phyloP scores from a whole-genome alignment of 2,888 invertebrate genomes.

The Diadegma fenestrale region DNA sequence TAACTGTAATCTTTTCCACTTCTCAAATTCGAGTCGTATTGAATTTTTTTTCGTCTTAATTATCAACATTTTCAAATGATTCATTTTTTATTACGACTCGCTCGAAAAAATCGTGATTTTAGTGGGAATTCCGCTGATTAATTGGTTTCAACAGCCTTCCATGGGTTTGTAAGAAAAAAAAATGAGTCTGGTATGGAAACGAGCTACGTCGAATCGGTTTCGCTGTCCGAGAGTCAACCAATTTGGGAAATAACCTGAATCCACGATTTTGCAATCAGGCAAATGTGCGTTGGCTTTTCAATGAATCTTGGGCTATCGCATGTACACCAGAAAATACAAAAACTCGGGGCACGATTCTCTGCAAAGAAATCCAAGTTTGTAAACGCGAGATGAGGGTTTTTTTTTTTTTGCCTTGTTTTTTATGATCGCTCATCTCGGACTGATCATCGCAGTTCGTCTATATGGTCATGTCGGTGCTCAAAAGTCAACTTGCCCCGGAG shows the following conservation, averaged over 20 bases:
- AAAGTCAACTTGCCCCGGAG: neutral
- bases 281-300: slow-evolving; percentile 44
- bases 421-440: neutral
- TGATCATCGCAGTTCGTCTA: slow-evolving; percentile 23
- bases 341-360: neutral
- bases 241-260: slow-evolving; percentile 30
- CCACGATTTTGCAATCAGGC: slow-evolving; percentile 42
- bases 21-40: neutral
- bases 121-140: neutral
- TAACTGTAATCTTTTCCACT: neutral
- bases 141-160: neutral
- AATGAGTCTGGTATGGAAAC: neutral
- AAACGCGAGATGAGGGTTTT: neutral
- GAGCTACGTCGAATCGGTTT: neutral
- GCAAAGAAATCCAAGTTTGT: slow-evolving; percentile 35
- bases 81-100: neutral
- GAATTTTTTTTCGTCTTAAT: neutral
- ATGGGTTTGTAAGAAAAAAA: neutral
- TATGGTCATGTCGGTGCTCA: slow-evolving; percentile 19
- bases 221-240: neutral
- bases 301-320: slow-evolving; percentile 2
- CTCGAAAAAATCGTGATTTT: neutral
- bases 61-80: neutral
- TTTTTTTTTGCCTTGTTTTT: neutral
- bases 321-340: neutral